Evolutionary conservation across 1,140 invertebrate species (phyloP).

Genomic region (Drosophila miranda): DNA sequence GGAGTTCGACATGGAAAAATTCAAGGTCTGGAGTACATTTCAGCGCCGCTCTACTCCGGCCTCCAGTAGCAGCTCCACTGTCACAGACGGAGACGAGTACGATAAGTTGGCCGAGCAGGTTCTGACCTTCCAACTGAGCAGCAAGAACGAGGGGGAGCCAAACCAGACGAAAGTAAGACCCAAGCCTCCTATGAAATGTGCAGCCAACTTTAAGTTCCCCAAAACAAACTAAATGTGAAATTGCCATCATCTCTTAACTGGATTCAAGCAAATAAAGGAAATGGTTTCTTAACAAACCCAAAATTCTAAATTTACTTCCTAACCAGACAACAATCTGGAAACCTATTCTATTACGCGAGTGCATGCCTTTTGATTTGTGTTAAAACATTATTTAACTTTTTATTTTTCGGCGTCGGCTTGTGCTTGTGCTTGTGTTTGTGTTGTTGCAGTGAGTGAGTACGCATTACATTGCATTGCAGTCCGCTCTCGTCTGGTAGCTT

Average conservation of each 20-base stretch:
- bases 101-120: conserved; percentile 33
- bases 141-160: not conserved
- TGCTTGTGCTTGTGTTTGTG: too few species aligned
- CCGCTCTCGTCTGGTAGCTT: too few species aligned
- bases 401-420: too few species aligned
- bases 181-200: conserved; percentile 15
- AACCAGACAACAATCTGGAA: too few species aligned
- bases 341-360: too few species aligned
- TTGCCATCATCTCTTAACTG: not conserved
- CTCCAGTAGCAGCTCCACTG: not conserved
- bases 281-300: too few species aligned
- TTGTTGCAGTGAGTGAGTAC: too few species aligned
- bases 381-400: too few species aligned
- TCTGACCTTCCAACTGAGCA: conserved; percentile 13
- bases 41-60: not conserved
- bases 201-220: conserved; percentile 13
- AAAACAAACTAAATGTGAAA: not conserved
- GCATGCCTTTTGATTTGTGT: too few species aligned
- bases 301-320: too few species aligned
- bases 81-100: conserved; percentile 4
- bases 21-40: conserved; percentile 32
- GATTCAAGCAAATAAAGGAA: not conserved
- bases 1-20: conserved; percentile 29
- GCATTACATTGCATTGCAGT: too few species aligned
- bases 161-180: not conserved